These are phyloP conservation scores for Sebastes oblongus DNA, from an alignment of 2,797 vertebrate genomes.

Conservation along the genomic window DNA sequence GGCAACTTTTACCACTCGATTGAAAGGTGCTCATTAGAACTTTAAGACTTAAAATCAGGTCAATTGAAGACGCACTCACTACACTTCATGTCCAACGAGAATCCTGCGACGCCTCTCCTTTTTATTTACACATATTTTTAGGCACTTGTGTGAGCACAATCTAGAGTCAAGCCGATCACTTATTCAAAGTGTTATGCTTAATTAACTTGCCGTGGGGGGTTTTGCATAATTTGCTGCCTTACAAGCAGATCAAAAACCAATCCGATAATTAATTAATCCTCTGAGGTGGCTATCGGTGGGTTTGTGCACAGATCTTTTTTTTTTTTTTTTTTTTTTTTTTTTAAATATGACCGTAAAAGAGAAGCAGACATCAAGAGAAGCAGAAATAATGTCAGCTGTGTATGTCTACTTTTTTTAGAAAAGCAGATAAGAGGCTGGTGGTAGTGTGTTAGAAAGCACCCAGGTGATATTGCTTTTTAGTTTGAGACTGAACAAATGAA, in stretches of 20 bases:
- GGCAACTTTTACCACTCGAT: neutral
- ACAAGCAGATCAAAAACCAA: slow-evolving; percentile 63
- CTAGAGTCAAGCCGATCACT: slow-evolving; percentile 51
- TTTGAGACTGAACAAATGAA: slow-evolving; percentile 8
- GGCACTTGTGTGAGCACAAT: slow-evolving; percentile 38
- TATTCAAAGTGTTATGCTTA: slow-evolving; percentile 54
- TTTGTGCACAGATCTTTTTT: slow-evolving; percentile 18
- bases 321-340: neutral
- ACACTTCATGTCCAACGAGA: neutral
- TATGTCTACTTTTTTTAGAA: neutral
- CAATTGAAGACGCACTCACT: neutral
- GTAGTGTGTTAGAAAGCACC: neutral
- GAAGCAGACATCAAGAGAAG: slow-evolving; percentile 11
- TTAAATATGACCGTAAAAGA: neutral
- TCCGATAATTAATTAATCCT: slow-evolving; percentile 60
- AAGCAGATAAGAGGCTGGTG: neutral
- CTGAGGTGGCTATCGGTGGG: slow-evolving; percentile 40
- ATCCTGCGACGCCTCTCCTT: slow-evolving; percentile 17
- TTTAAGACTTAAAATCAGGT: neutral
- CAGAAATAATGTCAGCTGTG: neutral
- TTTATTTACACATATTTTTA: slow-evolving; percentile 56
- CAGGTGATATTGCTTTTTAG: neutral
- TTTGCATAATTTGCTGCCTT: slow-evolving; percentile 54
- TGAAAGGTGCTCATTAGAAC: neutral
- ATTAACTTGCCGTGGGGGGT: slow-evolving; percentile 57